phyloP scores from a whole-genome alignment of 2,113 vertebrate genomes.

The Plotosus lineatus region DNA sequence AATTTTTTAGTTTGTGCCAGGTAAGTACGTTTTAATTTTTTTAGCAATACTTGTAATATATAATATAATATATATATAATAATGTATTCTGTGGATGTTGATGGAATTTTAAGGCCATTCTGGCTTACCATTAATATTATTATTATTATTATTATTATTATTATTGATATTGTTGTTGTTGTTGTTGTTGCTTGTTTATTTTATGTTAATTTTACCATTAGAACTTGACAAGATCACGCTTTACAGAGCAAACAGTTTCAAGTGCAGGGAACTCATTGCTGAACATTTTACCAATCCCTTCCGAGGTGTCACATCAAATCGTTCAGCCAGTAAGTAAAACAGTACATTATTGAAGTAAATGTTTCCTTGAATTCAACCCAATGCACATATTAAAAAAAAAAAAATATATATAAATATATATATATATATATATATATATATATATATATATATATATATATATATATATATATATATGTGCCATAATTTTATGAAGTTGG shows the following conservation, averaged over 20 bases:
- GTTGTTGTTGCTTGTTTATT: too few relatives aligned
- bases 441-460: too few relatives aligned
- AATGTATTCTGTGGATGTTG: not conserved
- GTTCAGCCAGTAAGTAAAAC: slow-evolving; percentile 16
- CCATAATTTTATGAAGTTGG: too few relatives aligned
- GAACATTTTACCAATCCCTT: not conserved
- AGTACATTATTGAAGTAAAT: not conserved
- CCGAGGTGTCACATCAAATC: not conserved
- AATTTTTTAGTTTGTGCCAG: slow-evolving; percentile 8
- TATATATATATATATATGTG: too few relatives aligned
- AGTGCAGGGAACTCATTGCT: not conserved
- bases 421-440: too few relatives aligned
- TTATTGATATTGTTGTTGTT: too few relatives aligned
- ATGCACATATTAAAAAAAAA: not conserved
- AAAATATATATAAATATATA: too few relatives aligned
- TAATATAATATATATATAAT: too few relatives aligned
- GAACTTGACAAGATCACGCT: slow-evolving; percentile 11
- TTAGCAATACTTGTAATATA: too few relatives aligned
- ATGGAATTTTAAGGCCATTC: not conserved
- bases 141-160: too few relatives aligned
- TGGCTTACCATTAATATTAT: not conserved
- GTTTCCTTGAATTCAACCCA: not conserved
- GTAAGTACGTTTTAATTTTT: not conserved
- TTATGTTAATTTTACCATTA: not conserved
- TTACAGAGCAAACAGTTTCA: not conserved